These are phyloP conservation scores for Muraenolepis orangiensis DNA, from an alignment of 2,797 vertebrate species.

Conservation along the genomic window DNA sequence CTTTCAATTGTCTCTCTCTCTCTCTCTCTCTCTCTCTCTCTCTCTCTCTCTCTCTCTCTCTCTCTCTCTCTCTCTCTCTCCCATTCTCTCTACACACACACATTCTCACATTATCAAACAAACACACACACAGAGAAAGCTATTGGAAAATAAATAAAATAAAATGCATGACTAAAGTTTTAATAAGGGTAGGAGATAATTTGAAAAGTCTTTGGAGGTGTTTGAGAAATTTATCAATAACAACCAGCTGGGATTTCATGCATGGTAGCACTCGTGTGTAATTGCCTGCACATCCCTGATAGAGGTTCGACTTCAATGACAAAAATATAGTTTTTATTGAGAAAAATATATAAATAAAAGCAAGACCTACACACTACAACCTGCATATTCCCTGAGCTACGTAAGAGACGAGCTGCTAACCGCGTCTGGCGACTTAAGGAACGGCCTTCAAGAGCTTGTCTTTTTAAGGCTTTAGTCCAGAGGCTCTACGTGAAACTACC, in stretches of 20 bases:
- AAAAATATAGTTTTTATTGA: conserved; percentile 71
- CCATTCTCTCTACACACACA: conserved; percentile 27
- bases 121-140: conserved; percentile 45
- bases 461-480: not conserved
- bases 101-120: conserved; percentile 52
- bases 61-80: conserved; percentile 10
- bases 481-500: not conserved
- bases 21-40: conserved; percentile 14
- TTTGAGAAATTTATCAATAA: conserved; percentile 83
- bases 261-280: conserved; percentile 79
- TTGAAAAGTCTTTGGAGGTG: conserved; percentile 80
- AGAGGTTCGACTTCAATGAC: conserved; percentile 76
- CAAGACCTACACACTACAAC: conserved; percentile 34
- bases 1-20: conserved; percentile 32
- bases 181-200: conserved; percentile 78
- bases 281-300: conserved; percentile 81
- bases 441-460: conserved; percentile 8
- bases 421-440: conserved; percentile 36
- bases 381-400: conserved; percentile 50
- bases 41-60: not conserved
- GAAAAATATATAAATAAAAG: conserved; percentile 15
- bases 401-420: conserved; percentile 23
- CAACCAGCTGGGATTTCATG: conserved; percentile 80
- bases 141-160: conserved; percentile 42
- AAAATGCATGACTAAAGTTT: conserved; percentile 79